Base-by-base conservation (phyloP, 2,113 vertebrate species). In the Gambusia affinis region DNA sequence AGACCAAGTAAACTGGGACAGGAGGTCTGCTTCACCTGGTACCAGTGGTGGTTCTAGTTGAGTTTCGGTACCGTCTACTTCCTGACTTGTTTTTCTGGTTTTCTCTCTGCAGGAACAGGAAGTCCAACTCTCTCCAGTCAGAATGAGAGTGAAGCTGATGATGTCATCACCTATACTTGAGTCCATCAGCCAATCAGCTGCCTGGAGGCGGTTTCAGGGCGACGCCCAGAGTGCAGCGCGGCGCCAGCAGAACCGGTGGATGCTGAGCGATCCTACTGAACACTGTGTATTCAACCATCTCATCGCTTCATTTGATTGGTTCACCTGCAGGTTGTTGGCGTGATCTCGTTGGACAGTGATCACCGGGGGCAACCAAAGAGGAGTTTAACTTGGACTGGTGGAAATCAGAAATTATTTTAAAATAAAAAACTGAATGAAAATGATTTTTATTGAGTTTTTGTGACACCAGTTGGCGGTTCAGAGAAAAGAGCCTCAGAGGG, bases 121-220 rank as follows among this genome's bases (percentile, higher is more conserved):
- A 94, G 88, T 94, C 94, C 0, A 94, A 92, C 85, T 94, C 94
- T 57, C 94, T 95, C 78, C 94, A 94, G 64, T 92, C 93, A 0
- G 94, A 89, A 70, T 86, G 88, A 76, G 93, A 93, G 70, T 95
- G 89, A 85, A 88, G 85, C 80, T 65, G 83, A 66, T 81, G 87
- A 88, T 28, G 76, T 67, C 78, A 68, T 70, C 30, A 61, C 67
- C 11, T 70, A 51, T 30, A 51, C 62, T 42, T 57, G 12, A 4
- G 57, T 61, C 44, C 72, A 71, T 72, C 47, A 76, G 60, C 78
- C 75, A 75, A 75, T 84, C 80, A 79, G 66, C 72, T 77, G 70
- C 51, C 71, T 64, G 74, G 68, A 57, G 68, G 37, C 51, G 61
- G 63, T n/a, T 70, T 72, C 30, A 72, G 44, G 75, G 77, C 28